Percentiles rank a stretch among this genome's conserved stretches.
phyloP scores from a whole-genome alignment of 2,888 invertebrate genomes.

The Dasysyrphus albostriatus region DNA sequence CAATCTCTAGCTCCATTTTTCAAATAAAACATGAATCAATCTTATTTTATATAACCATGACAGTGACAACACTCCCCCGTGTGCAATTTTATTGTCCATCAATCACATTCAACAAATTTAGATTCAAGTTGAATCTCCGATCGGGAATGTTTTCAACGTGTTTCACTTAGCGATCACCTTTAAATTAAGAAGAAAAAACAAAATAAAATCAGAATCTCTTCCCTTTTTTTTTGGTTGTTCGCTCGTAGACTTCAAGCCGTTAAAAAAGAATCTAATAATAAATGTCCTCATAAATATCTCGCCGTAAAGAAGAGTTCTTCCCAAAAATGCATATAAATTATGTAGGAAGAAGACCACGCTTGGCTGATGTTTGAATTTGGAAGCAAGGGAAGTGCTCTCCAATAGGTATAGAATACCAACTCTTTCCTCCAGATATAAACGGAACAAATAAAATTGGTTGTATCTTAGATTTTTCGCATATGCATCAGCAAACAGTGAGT shows the following conservation, averaged over 20 bases:
- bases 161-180: slow-evolving; percentile 52
- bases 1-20: neutral
- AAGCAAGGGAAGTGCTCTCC: neutral
- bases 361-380: slow-evolving; percentile 4
- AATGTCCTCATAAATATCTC: slow-evolving; percentile 70
- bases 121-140: slow-evolving; percentile 47
- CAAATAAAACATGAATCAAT: slow-evolving; percentile 62
- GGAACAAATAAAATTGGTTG: slow-evolving; percentile 32
- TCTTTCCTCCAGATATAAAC: neutral
- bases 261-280: slow-evolving; percentile 67
- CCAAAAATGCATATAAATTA: slow-evolving; percentile 59
- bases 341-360: slow-evolving; percentile 34
- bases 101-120: slow-evolving; percentile 69
- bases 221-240: neutral
- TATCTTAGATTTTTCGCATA: slow-evolving; percentile 45
- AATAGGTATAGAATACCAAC: too few species aligned
- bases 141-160: slow-evolving; percentile 15
- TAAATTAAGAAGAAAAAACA: neutral
- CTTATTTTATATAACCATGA: slow-evolving; percentile 36
- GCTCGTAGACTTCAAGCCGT: slow-evolving; percentile 4
- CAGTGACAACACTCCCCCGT: slow-evolving; percentile 64
- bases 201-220: neutral
- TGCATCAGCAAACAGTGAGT: slow-evolving; percentile 27
- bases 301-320: slow-evolving; percentile 33
- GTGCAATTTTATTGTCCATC: slow-evolving; percentile 67